Conservation (phyloP, 1,140 invertebrate species). For the Dreissena polymorpha region DNA sequence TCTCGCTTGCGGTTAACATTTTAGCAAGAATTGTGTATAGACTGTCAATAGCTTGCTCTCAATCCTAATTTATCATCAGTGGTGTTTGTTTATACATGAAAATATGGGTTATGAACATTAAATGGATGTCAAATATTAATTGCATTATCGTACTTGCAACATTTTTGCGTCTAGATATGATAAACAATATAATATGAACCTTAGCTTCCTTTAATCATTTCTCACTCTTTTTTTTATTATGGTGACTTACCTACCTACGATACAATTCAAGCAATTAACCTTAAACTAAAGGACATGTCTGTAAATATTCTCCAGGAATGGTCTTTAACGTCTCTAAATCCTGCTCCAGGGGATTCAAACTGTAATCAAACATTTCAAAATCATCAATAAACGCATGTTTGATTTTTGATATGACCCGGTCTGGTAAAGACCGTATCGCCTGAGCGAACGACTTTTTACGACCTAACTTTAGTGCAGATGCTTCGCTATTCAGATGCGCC, state of each 20-base stretch:
- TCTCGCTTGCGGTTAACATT: too few species aligned
- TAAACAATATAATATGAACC: neutral
- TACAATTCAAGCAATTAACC: neutral
- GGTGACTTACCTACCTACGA: neutral
- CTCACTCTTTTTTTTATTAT: neutral
- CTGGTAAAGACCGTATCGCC: constrained; percentile 5
- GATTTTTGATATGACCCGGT: neutral
- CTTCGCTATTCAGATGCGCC: constrained; percentile 6
- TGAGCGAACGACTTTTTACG: constrained; percentile 12
- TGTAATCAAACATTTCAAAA: constrained; percentile 33
- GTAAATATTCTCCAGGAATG: neutral
- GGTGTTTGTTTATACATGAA: too few species aligned
- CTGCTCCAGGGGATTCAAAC: neutral
- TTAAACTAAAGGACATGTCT: neutral
- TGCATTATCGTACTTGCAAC: too few species aligned
- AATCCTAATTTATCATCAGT: too few species aligned
- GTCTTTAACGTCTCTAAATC: neutral
- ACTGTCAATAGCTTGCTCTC: too few species aligned
- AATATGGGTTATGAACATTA: too few species aligned
- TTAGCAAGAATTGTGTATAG: too few species aligned
- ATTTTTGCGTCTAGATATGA: neutral
- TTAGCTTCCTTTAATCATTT: neutral
- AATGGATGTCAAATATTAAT: too few species aligned
- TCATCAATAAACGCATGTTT: constrained; percentile 9
- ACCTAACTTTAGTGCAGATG: neutral